Evolutionary conservation across 2,113 vertebrate species (phyloP).

Genomic region (Anolis sagrei): DNA sequence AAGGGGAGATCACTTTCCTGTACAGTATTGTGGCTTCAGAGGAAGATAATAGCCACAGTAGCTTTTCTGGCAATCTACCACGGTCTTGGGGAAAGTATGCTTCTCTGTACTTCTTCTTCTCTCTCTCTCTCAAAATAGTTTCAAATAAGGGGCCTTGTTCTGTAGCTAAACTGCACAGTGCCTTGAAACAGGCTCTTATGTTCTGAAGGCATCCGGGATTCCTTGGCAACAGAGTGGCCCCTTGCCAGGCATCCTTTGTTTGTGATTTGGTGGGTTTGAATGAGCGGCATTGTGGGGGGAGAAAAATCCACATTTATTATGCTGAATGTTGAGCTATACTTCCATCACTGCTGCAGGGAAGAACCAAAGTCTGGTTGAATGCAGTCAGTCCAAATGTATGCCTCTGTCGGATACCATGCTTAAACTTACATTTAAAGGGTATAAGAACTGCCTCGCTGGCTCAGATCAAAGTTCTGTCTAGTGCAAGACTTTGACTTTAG

Average conservation of each 20-base stretch:
- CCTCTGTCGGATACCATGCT: neutral
- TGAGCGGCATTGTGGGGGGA: slow-evolving; percentile 6
- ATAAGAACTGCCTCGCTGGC: neutral
- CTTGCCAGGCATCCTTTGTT: slow-evolving; percentile 34
- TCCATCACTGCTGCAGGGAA: slow-evolving; percentile 6
- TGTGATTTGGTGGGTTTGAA: slow-evolving; percentile 19
- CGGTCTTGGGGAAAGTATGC: neutral
- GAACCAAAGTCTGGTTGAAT: neutral
- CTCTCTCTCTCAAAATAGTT: neutral
- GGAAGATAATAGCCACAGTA: neutral
- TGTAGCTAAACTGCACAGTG: slow-evolving; percentile 17
- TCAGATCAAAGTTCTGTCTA: neutral
- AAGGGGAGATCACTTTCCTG: neutral
- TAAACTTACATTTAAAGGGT: neutral
- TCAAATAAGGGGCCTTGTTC: slow-evolving; percentile 28
- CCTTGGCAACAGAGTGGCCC: slow-evolving; percentile 36
- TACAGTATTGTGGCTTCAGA: neutral
- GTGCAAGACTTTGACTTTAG: neutral
- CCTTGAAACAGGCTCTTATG: slow-evolving; percentile 30
- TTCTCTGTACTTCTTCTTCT: neutral
- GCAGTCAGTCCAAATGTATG: neutral
- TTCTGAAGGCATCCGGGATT: slow-evolving; percentile 29
- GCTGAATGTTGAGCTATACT: neutral
- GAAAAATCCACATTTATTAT: slow-evolving; percentile 17
- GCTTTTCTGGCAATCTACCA: slow-evolving; percentile 13